Base-by-base conservation (phyloP, 2,113 vertebrate genomes). In the Nothoprocta perdicaria region DNA sequence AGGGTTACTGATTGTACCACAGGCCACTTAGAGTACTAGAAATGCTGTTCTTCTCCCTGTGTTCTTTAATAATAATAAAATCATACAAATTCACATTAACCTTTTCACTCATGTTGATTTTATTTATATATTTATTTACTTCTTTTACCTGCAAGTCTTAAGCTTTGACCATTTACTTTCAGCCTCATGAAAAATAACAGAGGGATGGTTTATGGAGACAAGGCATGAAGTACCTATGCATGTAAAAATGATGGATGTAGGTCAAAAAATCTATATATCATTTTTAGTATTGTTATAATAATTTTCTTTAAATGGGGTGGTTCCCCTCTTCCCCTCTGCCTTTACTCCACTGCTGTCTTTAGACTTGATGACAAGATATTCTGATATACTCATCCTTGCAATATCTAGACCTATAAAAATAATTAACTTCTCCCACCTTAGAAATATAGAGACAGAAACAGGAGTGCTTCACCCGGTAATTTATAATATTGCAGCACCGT, bases 391-490 rank as follows among this genome's bases (percentile, higher is more conserved):
- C 50, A 66, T 81, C 92, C 94, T 95, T 92, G 92, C 95, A 96
- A 96, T 97, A 96, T 96, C 96, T 96, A 94, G 89, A 92, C 97
- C 97, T 97, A 95, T 95, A 96, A 95, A 97, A 96, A 97, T 97
- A 98, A 98, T 97, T 96, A 97, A 97, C 97, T 97, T 97, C 96
- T 97, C 97, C 92, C 43, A 91, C 93, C 88, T 84, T 89, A 95
- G 94, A 97, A 96, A 93, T 79, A 95, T 95, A 92, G 96, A 97
- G 95, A 94, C 77, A 91, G 96, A 88, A 95, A 61, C 95, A 93
- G 96, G 88, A 92, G 92, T 94, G 94, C 93, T 95, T 94, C 94
- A 97, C 92, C 93, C 87, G 84, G 95, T 97, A 97, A 98, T 97
- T 97, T 97, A 96, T 97, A 96, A 93, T 91, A 96, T 94, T 85